Evolutionary conservation across 37 sponge, comb jelly and placozoan species (phyloP), one percentile per base, ranked within the genome.

Genomic region (Tethya wilhelma): DNA sequence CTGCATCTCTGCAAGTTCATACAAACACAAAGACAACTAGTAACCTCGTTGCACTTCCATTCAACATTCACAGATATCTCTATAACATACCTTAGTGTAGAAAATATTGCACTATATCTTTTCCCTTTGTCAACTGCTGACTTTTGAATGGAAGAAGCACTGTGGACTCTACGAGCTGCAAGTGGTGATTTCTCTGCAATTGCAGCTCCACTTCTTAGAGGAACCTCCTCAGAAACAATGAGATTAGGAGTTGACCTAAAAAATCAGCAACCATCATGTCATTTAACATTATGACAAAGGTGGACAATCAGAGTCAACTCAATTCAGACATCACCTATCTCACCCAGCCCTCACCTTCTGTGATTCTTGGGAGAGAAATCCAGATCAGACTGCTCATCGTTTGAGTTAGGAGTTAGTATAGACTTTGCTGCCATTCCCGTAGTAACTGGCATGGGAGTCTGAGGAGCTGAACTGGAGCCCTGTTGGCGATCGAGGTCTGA

Each of bases 31-130:
- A n/a, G 28, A 58, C 59, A 58, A 14, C 2, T n/a, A n/a, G n/a
- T n/a, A n/a, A n/a, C n/a, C n/a, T n/a, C n/a, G n/a, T n/a, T n/a
- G n/a, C n/a, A n/a, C n/a, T n/a, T n/a, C n/a, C n/a, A n/a, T n/a
- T n/a, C n/a, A n/a, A n/a, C n/a, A n/a, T n/a, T n/a, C n/a, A n/a
- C n/a, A n/a, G n/a, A n/a, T n/a, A n/a, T n/a, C n/a, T n/a, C n/a
- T 49, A 49, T 49, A 14, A 7, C 22, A 30, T 56, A 73, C 75
- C 75, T 75, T 42, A 75, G 38, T 37, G 75, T 75, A 39, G 58
- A 42, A 2, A 75, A n/a, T 19, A 75, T 75, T 20, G 59, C 59
- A 75, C 59, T 75, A n/a, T 39, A 59, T 28, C 75, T 46, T 12
- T 38, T 34, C 29, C 32, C 30, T 29, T 46, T 37, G 0, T 25